Base-by-base conservation (phyloP, 2,113 vertebrate genomes). In the Aepyceros melampus region DNA sequence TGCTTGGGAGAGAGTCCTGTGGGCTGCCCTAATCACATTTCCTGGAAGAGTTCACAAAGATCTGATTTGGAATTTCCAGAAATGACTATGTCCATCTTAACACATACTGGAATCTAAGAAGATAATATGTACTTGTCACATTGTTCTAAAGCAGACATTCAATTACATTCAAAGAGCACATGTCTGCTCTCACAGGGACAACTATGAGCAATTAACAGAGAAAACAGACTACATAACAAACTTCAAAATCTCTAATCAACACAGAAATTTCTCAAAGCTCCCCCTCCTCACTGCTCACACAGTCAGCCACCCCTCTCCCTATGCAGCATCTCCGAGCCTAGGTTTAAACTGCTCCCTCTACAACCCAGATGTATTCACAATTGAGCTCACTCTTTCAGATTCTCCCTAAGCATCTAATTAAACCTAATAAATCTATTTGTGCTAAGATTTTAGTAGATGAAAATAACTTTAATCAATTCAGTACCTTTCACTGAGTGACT, bases 101-200 rank as follows among this genome's bases (percentile, higher is more conserved):
- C 31, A 45, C 47, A 85, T 47, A 11, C 62, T 71, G 85, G 91
- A 86, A 92, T 64, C 81, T 89, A 89, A 94, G 53, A 95, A 89
- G 55, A 83, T 55, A 85, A 27, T 27, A 71, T 56, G 94, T 95
- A 27, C 45, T 95, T 81, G 40, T 82, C 87, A 95, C 16, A 33
- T 74, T 96, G 47, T 76, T 91, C 84, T 87, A 86, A 97, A 83
- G 74, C 92, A 92, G 96, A 85, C 33, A 2, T 47, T 93, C 87
- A 93, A n/a, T 95, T 94, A 97, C 84, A 96, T 95, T n/a, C 84
- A 95, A 88, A 86, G 45, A 97, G 92, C 94, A 85, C 78, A 43
- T 36, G 49, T 90, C 76, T 71, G 36, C 81, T 95, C 45, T 83
- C 67, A 55, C 12, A 91, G 67, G 82, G 92, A 79, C 71, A 84